phyloP scores from a whole-genome alignment of 2,113 vertebrate species.

The Spilogale gracilis region DNA sequence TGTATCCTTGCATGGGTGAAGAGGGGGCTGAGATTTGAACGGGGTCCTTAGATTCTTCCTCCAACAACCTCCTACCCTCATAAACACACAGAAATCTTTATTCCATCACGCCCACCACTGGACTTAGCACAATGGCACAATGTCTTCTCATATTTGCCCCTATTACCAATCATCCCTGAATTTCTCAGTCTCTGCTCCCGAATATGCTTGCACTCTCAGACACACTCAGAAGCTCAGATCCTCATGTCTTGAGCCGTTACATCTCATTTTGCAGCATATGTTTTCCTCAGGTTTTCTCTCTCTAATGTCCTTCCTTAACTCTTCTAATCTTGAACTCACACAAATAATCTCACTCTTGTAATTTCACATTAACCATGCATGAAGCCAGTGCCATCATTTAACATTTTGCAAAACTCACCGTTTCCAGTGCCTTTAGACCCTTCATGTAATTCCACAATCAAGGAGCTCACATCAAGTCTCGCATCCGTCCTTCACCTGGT shows the following conservation, averaged over 20 bases:
- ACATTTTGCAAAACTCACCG: background rate
- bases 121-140: background rate
- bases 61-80: background rate
- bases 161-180: background rate
- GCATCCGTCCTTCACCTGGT: background rate
- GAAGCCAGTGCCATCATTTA: background rate
- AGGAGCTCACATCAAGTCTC: background rate
- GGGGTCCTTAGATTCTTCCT: background rate
- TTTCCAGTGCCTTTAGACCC: background rate
- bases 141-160: background rate
- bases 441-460: background rate
- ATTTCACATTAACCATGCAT: background rate
- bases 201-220: background rate
- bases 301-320: background rate
- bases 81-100: background rate
- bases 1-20: background rate
- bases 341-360: background rate
- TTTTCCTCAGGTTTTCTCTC: background rate
- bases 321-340: background rate
- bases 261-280: background rate
- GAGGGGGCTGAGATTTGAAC: background rate
- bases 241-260: background rate
- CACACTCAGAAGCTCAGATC: background rate
- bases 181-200: background rate
- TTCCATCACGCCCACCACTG: background rate